Percentiles rank a stretch among this genome's conserved stretches.
These are phyloP conservation scores for Seladonia tumulorum DNA, from an alignment of 2,888 invertebrate genomes.

Conservation along the genomic window DNA sequence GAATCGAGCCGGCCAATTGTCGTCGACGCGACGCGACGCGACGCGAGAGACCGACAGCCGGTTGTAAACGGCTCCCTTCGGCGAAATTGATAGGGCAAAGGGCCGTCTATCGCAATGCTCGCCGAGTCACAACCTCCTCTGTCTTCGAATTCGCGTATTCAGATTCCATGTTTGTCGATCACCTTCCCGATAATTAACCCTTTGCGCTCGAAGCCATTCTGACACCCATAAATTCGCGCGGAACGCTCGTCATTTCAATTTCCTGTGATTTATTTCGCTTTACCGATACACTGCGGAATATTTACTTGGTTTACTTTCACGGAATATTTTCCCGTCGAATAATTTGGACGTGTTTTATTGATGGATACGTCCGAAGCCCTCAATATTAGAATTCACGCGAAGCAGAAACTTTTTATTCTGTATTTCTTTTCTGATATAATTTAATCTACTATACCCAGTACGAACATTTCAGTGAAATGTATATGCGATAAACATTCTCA, in stretches of 20 bases:
- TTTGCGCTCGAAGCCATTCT: not conserved
- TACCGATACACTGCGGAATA: not conserved
- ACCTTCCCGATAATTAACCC: not conserved
- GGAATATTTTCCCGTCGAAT: too few species aligned
- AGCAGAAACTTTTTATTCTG: too few species aligned
- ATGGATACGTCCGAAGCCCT: too few species aligned
- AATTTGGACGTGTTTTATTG: too few species aligned
- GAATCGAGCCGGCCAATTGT: slow-evolving; percentile 5
- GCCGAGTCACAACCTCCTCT: not conserved
- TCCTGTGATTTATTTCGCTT: not conserved
- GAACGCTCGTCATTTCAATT: not conserved
- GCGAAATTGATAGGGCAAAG: slow-evolving; percentile 17
- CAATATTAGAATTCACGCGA: too few species aligned
- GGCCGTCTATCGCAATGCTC: not conserved
- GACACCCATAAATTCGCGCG: not conserved
- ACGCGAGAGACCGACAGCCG: not conserved
- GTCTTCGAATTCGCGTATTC: not conserved
- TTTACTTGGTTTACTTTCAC: too few species aligned
- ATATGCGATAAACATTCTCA: too few species aligned
- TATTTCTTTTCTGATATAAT: too few species aligned
- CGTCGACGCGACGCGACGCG: not conserved
- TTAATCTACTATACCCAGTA: too few species aligned
- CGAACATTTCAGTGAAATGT: too few species aligned
- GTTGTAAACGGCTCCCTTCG: not conserved
- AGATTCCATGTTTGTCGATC: not conserved